Percentiles rank a stretch among this genome's conserved stretches.
Conservation (phyloP, 2,113 vertebrate genomes). For the Sander vitreus region DNA sequence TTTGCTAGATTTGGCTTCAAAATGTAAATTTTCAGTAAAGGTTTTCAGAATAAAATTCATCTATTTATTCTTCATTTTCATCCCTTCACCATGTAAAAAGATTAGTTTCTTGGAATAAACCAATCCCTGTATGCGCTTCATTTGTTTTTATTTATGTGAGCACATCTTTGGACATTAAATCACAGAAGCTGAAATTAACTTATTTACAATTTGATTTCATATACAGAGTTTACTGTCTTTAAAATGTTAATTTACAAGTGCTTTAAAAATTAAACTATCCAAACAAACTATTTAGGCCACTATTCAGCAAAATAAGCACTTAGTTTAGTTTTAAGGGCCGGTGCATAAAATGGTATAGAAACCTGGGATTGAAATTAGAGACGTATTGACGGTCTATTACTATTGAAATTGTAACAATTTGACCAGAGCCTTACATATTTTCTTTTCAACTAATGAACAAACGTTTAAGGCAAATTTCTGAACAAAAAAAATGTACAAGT, state of each 20-base stretch:
- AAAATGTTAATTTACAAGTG: constrained; percentile 68
- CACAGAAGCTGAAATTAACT: constrained; percentile 7
- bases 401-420: background rate
- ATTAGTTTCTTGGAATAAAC: constrained; percentile 74
- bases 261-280: constrained; percentile 53
- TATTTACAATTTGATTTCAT: constrained; percentile 36
- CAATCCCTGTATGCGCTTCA: constrained; percentile 23
- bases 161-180: background rate
- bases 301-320: constrained; percentile 41
- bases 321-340: constrained; percentile 34
- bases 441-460: background rate
- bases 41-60: constrained; percentile 35
- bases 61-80: constrained; percentile 72
- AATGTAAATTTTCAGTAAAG: constrained; percentile 46
- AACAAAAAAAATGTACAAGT: background rate
- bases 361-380: no score
- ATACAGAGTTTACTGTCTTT: constrained; percentile 24
- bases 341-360: background rate
- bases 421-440: background rate
- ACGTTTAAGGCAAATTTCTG: background rate
- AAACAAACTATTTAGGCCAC: constrained; percentile 7
- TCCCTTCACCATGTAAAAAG: constrained; percentile 48
- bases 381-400: background rate
- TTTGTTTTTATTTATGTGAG: constrained; percentile 49
- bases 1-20: constrained; percentile 50